Conservation (phyloP, 2,888 invertebrate genomes). For the Volucella inflata region DNA sequence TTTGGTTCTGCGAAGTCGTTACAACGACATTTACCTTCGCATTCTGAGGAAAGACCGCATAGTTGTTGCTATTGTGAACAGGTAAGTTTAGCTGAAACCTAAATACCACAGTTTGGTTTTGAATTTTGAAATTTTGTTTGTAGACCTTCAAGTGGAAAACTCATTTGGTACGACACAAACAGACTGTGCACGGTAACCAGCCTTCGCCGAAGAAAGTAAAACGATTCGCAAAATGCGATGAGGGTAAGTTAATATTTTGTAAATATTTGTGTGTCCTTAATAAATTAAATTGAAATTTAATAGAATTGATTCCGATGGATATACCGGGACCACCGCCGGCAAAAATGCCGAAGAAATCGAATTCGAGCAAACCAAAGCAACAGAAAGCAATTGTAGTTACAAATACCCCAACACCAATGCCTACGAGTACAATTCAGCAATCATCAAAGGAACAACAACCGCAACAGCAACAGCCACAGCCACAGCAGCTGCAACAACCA, state of each 20-base stretch:
- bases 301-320: conserved; percentile 81
- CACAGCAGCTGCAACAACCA: conserved; percentile 76
- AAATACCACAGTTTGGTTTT: background rate
- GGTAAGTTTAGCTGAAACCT: conserved; percentile 74
- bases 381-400: conserved; percentile 79
- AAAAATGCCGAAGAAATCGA: conserved; percentile 82
- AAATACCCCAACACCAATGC: conserved; percentile 81
- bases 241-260: conserved; percentile 78
- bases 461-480: conserved; percentile 43
- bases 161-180: conserved; percentile 83
- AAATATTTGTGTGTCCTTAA: background rate
- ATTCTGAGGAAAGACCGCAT: conserved; percentile 83
- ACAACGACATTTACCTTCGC: conserved; percentile 83
- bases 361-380: conserved; percentile 81
- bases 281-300: conserved; percentile 6
- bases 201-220: conserved; percentile 82
- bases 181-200: conserved; percentile 82
- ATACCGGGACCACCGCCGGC: conserved; percentile 83
- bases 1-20: conserved; percentile 82
- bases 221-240: conserved; percentile 82
- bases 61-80: conserved; percentile 83
- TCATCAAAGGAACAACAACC: conserved; percentile 77
- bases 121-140: conserved; percentile 10
- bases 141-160: conserved; percentile 84
- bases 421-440: conserved; percentile 81